phyloP scores from a whole-genome alignment of 2,888 invertebrate genomes.

The Pemphredon lugubris region DNA sequence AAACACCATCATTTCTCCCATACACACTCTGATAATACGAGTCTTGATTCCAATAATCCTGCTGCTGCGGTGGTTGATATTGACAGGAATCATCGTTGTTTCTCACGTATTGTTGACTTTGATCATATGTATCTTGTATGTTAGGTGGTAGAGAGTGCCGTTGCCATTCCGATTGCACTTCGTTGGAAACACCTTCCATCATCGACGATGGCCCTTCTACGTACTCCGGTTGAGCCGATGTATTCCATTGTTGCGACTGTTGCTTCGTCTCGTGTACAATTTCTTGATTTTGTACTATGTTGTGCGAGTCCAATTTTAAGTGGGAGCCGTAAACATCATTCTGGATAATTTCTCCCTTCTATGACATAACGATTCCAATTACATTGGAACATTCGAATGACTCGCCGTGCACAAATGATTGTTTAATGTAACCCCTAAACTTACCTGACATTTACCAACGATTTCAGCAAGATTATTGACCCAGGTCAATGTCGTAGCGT shows the following conservation, averaged over 20 bases:
- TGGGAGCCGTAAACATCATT: conserved; percentile 58
- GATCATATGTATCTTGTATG: conserved; percentile 70
- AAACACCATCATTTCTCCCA: conserved; percentile 53
- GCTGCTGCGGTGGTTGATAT: conserved; percentile 65
- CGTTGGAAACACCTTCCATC: too few relatives aligned
- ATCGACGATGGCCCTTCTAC: conserved; percentile 68
- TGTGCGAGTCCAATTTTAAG: conserved; percentile 25
- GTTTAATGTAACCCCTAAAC: conserved; percentile 3
- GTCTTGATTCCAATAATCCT: conserved; percentile 71
- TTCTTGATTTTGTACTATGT: conserved; percentile 38
- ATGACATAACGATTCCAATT: conserved; percentile 42
- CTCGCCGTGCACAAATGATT: too few relatives aligned
- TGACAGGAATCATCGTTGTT: conserved; percentile 65
- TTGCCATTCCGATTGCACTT: conserved; percentile 73
- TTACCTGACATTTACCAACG: conserved; percentile 80
- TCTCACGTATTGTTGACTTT: conserved; percentile 61
- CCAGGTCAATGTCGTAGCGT: conserved; percentile 84
- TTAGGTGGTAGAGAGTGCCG: conserved; percentile 68
- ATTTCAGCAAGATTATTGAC: conserved; percentile 82
- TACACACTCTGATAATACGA: conserved; percentile 71
- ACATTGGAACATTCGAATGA: too few relatives aligned
- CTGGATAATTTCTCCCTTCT: conserved; percentile 77
- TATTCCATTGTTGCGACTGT: conserved; percentile 67
- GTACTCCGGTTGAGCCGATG: too few relatives aligned
- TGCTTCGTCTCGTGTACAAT: conserved; percentile 48